Percentiles rank a stretch among this genome's conserved stretches.
These are phyloP conservation scores for Macaca mulatta DNA, from an alignment of 2,113 vertebrate species.

Conservation along the genomic window DNA sequence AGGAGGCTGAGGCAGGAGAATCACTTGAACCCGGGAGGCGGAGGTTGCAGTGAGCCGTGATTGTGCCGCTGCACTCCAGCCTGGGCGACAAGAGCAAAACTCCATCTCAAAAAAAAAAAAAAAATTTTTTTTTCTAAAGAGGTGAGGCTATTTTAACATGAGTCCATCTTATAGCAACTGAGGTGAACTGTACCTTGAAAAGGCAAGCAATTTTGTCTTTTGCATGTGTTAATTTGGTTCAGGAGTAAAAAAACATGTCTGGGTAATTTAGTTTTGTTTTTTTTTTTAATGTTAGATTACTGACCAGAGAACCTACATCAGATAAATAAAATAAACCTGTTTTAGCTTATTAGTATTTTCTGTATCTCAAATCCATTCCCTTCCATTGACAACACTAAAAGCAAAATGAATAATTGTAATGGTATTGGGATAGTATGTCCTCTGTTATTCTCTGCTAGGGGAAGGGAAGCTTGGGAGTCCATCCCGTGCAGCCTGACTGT, in stretches of 20 bases:
- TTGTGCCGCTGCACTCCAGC: too few species aligned
- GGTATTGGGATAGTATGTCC: background rate
- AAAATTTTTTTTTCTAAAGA: background rate
- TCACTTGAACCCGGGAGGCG: too few species aligned
- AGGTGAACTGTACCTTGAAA: background rate
- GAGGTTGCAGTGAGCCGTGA: too few species aligned
- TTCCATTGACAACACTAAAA: background rate
- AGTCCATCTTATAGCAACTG: background rate
- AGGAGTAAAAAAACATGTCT: background rate
- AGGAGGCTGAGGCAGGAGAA: too few species aligned
- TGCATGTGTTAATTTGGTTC: background rate
- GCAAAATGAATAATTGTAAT: background rate
- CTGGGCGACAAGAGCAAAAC: too few species aligned
- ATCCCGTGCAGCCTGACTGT: background rate
- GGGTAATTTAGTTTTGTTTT: background rate
- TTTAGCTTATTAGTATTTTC: background rate
- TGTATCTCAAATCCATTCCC: background rate
- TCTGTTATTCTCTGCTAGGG: background rate
- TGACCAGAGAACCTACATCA: background rate
- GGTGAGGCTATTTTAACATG: background rate
- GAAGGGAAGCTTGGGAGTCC: background rate
- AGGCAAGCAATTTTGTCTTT: background rate
- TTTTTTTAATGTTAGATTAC: background rate
- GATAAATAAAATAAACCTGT: background rate
- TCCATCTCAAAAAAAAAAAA: too few species aligned